Percentiles rank a stretch among this genome's conserved stretches.
Conservation (phyloP, 2,888 invertebrate species). For the Opisthograptis luteolata region DNA sequence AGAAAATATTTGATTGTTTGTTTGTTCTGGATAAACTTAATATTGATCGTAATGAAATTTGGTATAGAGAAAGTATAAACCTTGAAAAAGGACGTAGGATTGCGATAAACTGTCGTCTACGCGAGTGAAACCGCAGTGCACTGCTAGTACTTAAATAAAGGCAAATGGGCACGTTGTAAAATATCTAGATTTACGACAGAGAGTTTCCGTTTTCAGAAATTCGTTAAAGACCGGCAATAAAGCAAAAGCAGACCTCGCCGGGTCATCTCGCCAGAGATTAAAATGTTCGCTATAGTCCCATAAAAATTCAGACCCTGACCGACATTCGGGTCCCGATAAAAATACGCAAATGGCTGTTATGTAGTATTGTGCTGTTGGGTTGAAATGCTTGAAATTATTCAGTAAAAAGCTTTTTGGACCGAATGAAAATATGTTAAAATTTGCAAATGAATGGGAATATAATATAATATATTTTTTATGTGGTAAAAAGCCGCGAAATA, state of each 20-base stretch:
- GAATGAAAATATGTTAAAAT: too few species aligned
- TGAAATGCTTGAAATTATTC: not conserved
- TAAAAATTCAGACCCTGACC: slow-evolving; percentile 34
- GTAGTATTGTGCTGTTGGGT: slow-evolving; percentile 8
- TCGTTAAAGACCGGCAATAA: slow-evolving; percentile 39
- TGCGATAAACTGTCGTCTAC: too few species aligned
- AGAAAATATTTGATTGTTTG: too few species aligned
- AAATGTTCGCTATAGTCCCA: slow-evolving; percentile 41
- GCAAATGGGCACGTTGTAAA: slow-evolving; percentile 42
- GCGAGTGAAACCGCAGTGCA: too few species aligned
- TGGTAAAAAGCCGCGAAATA: too few species aligned
- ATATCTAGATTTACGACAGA: slow-evolving; percentile 60
- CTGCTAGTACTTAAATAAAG: slow-evolving; percentile 33
- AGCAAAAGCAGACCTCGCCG: slow-evolving; percentile 35
- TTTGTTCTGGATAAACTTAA: too few species aligned
- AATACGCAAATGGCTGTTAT: slow-evolving; percentile 39
- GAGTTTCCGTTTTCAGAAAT: slow-evolving; percentile 57
- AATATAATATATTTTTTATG: too few species aligned
- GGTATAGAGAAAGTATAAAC: too few species aligned
- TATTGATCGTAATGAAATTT: too few species aligned
- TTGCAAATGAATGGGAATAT: too few species aligned
- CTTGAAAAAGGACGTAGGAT: too few species aligned
- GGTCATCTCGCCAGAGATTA: slow-evolving; percentile 42
- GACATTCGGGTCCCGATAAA: slow-evolving; percentile 28
- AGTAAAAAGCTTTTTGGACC: not conserved